Evolutionary conservation across 2,113 vertebrate species (phyloP).

Genomic region (Eurypyga helias): DNA sequence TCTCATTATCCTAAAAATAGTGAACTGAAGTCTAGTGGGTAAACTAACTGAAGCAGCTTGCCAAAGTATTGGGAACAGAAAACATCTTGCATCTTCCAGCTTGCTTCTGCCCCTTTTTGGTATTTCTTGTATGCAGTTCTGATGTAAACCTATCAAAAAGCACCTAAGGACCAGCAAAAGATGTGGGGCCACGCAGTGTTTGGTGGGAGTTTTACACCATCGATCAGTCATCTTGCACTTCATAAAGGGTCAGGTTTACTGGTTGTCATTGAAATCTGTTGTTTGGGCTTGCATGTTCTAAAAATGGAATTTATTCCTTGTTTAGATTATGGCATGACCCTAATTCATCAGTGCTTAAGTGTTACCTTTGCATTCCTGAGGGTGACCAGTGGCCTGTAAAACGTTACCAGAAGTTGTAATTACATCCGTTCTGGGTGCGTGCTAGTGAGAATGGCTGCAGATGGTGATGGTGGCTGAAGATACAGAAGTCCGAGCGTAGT

Average conservation of each 20-base stretch:
- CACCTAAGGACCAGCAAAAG: neutral
- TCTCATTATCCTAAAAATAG: neutral
- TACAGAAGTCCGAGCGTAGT: neutral
- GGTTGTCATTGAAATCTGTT: neutral
- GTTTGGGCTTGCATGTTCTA: neutral
- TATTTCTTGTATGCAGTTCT: neutral
- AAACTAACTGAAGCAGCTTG: neutral
- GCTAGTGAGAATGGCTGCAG: neutral
- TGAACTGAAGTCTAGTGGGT: neutral
- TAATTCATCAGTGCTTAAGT: neutral
- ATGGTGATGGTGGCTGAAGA: neutral
- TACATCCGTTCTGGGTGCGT: fast-evolving
- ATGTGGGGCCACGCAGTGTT: too few relatives aligned
- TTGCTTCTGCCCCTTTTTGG: neutral
- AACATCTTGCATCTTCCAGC: neutral
- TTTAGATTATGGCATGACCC: neutral
- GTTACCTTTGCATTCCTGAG: neutral
- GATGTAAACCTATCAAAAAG: neutral
- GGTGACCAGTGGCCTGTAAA: neutral
- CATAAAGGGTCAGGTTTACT: neutral
- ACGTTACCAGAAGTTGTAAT: neutral
- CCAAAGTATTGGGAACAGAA: neutral
- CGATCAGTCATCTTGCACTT: neutral
- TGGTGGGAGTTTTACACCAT: too few relatives aligned
- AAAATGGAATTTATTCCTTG: neutral